Evolutionary conservation across 1,140 invertebrate genomes (phyloP), one percentile per base, ranked within the genome.

Genomic region (Psix sp.): DNA sequence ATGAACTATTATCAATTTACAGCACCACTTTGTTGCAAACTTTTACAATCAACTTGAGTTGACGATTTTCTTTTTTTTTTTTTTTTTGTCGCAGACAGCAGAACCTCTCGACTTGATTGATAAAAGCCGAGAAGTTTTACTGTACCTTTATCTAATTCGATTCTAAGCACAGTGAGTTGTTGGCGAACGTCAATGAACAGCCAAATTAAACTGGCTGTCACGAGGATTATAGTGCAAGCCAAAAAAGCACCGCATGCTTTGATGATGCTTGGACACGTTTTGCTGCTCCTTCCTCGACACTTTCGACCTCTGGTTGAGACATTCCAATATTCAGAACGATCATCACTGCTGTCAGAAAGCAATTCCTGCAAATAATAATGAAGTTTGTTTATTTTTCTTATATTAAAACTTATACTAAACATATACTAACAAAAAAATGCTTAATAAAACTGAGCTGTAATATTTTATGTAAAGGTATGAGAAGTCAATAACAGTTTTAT

Each of bases 141-240:
- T 59, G 43, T 83, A 92, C 91, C 91, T 92, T 91, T 89, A 78
- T 92, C 90, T 79, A 92, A 88, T 79, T 92, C 90, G 33, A 86
- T 88, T 63, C 91, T 87, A 4, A 92, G 86, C 5, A 89, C 89
- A 6, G 89, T 89, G 45, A 91, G 89, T 81, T 92, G 91, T 60
- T 91, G 87, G 72, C 91, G 87, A 18, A 92, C 90, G 75, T 92
- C 91, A 21, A 92, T 90, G 78, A 92, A 92, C 2, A 92, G 86
- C 90, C 91, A 92, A 54, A 92, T 88, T 26, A 92, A 89, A 29
- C 90, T 90, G 13, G 90, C 89, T 5, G 91, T 91, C 20, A 90
- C 89, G 1, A 92, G 87, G n/a, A 91, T 87, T 65, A 90, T 90
- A 2, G 90, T 88, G 68, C 91, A 90, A 17, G 91, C 86, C 3